Base-by-base conservation (phyloP, 2,888 invertebrate genomes). In the Spilarctia lutea region DNA sequence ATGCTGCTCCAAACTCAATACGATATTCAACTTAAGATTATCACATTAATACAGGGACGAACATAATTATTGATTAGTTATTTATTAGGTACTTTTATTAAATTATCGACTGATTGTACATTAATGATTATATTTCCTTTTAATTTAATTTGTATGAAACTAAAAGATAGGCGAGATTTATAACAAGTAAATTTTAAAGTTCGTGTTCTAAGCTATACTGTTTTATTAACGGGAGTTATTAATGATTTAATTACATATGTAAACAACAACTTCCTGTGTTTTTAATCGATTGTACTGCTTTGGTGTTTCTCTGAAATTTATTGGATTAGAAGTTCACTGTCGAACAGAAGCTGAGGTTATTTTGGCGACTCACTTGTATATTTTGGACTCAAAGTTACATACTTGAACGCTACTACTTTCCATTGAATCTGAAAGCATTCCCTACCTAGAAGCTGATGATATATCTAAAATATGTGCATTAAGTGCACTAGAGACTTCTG, bases 1-100 rank as follows among this genome's bases (percentile, higher is more conserved):
- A 76, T 77, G 78, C 71, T 48, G 70, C 60, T 75, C 75, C 77
- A 82, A 72, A 79, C 69, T 63, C 75, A 79, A 76, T 73, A 67
- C 71, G 77, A 48, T 77, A 65, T 78, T 75, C 74, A 69, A 48
- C 71, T 10, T 66, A 30, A 65, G 71, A 71, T 71, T 65, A 71
- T 71, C 45, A 71, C 65, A 65, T 71, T 71, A 30, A 63, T 66
- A 27, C 42, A 71, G 63, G 63, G 42, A 63, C 63, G 42, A 20
- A 30, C 60, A 63, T 45, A 71, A 60, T 71, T 63, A 71, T 63
- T 71, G 42, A 71, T 71, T 71, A 71, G 42, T 63, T 71, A 42
- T 71, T 71, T 71, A 71, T 71, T 63, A 71, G 42, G 27, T 71
- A 39, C 63, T 30, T 63, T 45, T 71, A 39, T 60, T 71, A 71